Evolutionary conservation across 2,797 vertebrate genomes (phyloP).

Genomic region (Hyperoplus lanceolatus): DNA sequence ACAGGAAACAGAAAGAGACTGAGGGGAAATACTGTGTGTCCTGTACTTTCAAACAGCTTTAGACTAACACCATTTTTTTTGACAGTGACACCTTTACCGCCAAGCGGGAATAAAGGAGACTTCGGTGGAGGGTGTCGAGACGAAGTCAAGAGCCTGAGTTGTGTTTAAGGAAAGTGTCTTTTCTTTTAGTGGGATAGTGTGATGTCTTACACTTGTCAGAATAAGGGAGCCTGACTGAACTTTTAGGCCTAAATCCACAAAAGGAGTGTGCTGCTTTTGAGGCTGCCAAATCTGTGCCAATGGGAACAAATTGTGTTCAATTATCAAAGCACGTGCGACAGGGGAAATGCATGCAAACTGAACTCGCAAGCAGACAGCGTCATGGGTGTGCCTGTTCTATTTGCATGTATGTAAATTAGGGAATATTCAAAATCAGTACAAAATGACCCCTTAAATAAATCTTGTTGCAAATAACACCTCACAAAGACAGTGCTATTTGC

Average conservation of each 20-base stretch:
- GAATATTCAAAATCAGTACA: too few relatives aligned
- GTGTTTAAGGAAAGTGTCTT: conserved; percentile 14
- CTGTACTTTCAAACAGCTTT: conserved; percentile 15
- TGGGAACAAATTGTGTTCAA: too few relatives aligned
- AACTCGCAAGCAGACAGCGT: too few relatives aligned
- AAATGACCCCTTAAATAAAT: too few relatives aligned
- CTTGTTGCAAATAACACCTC: too few relatives aligned
- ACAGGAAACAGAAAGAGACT: neutral
- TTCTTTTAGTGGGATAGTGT: conserved; percentile 2
- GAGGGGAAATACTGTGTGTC: conserved; percentile 19
- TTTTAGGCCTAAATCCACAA: neutral
- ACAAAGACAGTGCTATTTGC: too few relatives aligned
- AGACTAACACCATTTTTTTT: conserved; percentile 26
- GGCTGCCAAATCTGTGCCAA: too few relatives aligned
- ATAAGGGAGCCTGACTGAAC: conserved; percentile 12
- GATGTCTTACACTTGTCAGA: conserved; percentile 24
- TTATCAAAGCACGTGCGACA: too few relatives aligned
- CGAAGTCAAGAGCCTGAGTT: conserved; percentile 12
- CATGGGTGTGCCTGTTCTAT: too few relatives aligned
- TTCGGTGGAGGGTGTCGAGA: conserved; percentile 21
- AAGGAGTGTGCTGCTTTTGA: too few relatives aligned
- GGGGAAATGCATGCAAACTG: too few relatives aligned
- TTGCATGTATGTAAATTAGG: too few relatives aligned
- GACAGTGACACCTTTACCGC: conserved; percentile 26
- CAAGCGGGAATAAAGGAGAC: conserved; percentile 11